phyloP scores from a whole-genome alignment of 2,113 vertebrate genomes.

The Corythornis vintsioides region DNA sequence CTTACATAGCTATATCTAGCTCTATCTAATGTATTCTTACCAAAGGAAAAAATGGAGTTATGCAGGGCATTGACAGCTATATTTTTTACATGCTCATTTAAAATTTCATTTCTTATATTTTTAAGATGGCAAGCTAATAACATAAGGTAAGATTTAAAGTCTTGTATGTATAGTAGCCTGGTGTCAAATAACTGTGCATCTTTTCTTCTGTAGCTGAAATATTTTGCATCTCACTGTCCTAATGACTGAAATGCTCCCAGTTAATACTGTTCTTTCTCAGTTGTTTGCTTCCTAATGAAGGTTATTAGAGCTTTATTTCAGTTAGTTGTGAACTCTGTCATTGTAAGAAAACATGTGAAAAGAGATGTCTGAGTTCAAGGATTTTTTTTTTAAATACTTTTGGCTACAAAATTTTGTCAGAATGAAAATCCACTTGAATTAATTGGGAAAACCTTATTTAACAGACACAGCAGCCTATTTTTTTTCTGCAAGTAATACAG shows the following conservation, averaged over 20 bases:
- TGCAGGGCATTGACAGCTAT: background rate
- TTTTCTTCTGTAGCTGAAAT: background rate
- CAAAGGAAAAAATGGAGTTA: background rate
- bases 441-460: background rate
- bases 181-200: background rate
- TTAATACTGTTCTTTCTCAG: background rate
- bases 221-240: background rate
- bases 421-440: background rate
- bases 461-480: background rate
- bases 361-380: background rate
- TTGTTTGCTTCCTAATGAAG: background rate
- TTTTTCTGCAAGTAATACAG: background rate
- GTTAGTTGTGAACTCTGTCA: background rate
- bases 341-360: background rate
- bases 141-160: background rate
- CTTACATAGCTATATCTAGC: background rate
- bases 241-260: rapidly evolving
- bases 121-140: background rate
- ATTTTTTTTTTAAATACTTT: background rate
- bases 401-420: background rate
- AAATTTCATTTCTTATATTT: background rate
- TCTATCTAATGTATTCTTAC: background rate
- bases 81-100: background rate
- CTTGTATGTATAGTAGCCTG: background rate
- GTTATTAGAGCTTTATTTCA: background rate